Evolutionary conservation across 2,113 vertebrate genomes (phyloP).

Genomic region (Suricata suricatta): DNA sequence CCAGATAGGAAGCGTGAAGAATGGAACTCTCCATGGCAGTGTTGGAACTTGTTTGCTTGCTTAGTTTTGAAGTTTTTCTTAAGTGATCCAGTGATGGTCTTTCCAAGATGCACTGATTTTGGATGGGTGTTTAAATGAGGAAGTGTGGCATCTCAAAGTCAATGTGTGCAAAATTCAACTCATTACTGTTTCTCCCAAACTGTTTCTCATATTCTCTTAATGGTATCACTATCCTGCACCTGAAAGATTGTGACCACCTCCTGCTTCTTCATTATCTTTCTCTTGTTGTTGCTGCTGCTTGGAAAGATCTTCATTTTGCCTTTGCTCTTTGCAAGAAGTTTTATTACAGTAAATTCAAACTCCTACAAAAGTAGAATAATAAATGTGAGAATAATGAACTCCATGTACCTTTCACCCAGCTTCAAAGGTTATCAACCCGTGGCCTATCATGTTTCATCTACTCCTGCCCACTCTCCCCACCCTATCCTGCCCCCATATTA

Average conservation of each 20-base stretch:
- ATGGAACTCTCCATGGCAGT: neutral
- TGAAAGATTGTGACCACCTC: neutral
- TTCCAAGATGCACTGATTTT: neutral
- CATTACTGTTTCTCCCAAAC: too few species aligned
- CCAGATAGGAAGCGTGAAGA: neutral
- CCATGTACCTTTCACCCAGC: neutral
- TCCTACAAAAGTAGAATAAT: neutral
- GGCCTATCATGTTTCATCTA: neutral
- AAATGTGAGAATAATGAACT: neutral
- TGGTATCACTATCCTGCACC: neutral
- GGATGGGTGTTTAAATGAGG: neutral
- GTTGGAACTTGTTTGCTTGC: neutral
- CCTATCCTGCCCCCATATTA: neutral
- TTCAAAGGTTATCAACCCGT: neutral
- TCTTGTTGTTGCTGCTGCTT: neutral
- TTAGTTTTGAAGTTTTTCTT: neutral
- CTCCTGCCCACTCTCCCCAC: neutral
- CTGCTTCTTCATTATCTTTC: neutral
- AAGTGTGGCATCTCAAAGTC: neutral
- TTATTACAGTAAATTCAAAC: slow-evolving; percentile 19
- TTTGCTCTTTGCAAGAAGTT: slow-evolving; percentile 31
- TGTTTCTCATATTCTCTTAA: neutral
- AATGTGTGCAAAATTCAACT: neutral
- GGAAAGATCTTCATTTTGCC: slow-evolving; percentile 40
- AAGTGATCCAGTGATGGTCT: neutral